These are phyloP conservation scores for Oxytorus armatus DNA, from an alignment of 2,888 invertebrate species.

Conservation along the genomic window DNA sequence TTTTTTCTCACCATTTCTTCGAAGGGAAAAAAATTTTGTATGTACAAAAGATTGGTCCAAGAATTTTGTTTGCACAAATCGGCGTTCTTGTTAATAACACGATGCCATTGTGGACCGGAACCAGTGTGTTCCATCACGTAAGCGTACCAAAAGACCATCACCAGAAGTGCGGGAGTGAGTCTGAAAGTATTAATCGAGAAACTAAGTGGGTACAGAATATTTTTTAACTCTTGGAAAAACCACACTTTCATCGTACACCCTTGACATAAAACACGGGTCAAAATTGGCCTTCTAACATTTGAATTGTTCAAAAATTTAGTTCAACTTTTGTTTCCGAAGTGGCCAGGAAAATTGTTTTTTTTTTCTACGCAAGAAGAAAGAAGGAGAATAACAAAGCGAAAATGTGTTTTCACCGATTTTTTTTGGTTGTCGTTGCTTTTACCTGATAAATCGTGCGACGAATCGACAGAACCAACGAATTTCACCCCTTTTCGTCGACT, in stretches of 20 bases:
- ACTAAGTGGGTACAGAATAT: not conserved
- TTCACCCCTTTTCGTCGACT: conserved; percentile 85
- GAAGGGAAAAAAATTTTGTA: conserved; percentile 89
- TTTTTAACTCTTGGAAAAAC: conserved; percentile 17
- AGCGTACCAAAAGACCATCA: conserved; percentile 88
- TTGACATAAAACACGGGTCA: too few species aligned
- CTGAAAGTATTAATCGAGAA: conserved; percentile 81
- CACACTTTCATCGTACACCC: not conserved
- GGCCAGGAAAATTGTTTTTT: too few species aligned
- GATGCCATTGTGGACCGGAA: conserved; percentile 89
- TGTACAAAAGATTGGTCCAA: conserved; percentile 89
- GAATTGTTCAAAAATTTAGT: too few species aligned
- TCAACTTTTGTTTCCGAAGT: too few species aligned
- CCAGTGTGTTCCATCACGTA: conserved; percentile 88
- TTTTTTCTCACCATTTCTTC: conserved; percentile 87
- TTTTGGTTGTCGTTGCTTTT: conserved; percentile 54
- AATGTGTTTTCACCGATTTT: not conserved
- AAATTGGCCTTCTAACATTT: too few species aligned
- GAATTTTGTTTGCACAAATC: conserved; percentile 88
- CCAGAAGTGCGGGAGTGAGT: conserved; percentile 88
- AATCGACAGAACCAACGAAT: conserved; percentile 87
- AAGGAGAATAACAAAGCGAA: not conserved
- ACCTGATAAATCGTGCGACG: conserved; percentile 88
- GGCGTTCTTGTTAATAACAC: conserved; percentile 87
- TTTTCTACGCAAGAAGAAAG: not conserved